These are phyloP conservation scores for Sthenelais limicola DNA, from an alignment of 2,888 invertebrate genomes.

Conservation along the genomic window DNA sequence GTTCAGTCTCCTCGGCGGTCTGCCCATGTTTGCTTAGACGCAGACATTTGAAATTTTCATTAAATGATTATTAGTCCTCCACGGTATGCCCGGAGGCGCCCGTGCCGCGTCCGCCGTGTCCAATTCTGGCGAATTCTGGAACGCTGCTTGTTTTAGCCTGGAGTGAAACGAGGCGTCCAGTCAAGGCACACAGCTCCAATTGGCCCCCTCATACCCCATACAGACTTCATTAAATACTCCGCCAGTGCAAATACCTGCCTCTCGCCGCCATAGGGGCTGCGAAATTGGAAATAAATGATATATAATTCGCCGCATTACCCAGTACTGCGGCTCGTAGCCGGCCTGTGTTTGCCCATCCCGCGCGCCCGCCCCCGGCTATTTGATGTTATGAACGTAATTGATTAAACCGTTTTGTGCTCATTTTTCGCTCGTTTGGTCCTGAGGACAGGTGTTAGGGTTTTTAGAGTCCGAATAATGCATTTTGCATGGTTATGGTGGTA, in stretches of 20 bases:
- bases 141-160: slow-evolving; percentile 30
- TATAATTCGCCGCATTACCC: slow-evolving; percentile 36
- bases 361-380: slow-evolving; percentile 4
- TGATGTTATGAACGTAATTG: slow-evolving; percentile 34
- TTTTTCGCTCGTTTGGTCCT: slow-evolving; percentile 30
- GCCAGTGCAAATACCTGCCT: slow-evolving; percentile 28
- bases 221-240: slow-evolving; percentile 40
- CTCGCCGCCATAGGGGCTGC: slow-evolving; percentile 20
- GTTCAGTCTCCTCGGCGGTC: not conserved
- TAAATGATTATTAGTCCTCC: slow-evolving; percentile 20
- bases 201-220: slow-evolving; percentile 26
- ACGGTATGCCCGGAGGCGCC: not conserved
- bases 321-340: not conserved
- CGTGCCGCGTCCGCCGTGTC: slow-evolving; percentile 20
- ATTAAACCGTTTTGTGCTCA: slow-evolving; percentile 36
- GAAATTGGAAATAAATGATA: slow-evolving; percentile 38
- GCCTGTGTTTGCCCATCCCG: slow-evolving; percentile 24
- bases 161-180: not conserved
- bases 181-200: not conserved
- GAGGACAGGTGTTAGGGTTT: slow-evolving; percentile 22
- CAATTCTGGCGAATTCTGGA: slow-evolving; percentile 11
- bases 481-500: no score
- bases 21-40: slow-evolving; percentile 21
- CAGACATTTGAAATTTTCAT: slow-evolving; percentile 37
- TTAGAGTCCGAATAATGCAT: not conserved